Conservation (phyloP, 1,140 invertebrate genomes). For the Babylonia areolata region DNA sequence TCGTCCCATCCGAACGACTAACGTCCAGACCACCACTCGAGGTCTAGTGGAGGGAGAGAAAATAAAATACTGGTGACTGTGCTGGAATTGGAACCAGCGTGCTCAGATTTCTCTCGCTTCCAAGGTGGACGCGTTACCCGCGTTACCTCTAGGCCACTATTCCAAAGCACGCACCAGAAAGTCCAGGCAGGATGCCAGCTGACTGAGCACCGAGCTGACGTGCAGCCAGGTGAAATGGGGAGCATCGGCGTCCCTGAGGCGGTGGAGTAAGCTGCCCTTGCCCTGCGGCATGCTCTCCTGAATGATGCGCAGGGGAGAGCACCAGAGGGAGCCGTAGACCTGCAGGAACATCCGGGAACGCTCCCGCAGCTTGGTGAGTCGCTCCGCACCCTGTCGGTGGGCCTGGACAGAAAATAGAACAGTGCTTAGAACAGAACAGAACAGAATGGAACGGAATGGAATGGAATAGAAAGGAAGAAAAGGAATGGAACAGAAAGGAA, state of each 20-base stretch:
- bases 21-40: too few relatives aligned
- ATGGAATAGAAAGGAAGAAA: too few relatives aligned
- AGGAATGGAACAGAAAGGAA: too few relatives aligned
- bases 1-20: too few relatives aligned
- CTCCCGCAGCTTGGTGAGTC: neutral
- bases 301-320: neutral
- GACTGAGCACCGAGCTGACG: neutral
- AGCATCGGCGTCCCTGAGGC: neutral
- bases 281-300: constrained; percentile 14
- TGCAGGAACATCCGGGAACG: neutral
- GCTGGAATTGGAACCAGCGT: too few relatives aligned
- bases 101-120: too few relatives aligned
- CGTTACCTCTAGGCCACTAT: too few relatives aligned
- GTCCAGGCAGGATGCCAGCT: neutral
- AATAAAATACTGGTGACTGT: too few relatives aligned
- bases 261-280: neutral
- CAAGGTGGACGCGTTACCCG: too few relatives aligned
- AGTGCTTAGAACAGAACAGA: too few relatives aligned
- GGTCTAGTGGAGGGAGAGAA: too few relatives aligned
- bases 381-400: neutral
- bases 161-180: neutral
- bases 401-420: neutral
- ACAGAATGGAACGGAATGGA: too few relatives aligned
- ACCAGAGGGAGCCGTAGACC: neutral
- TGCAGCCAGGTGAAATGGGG: neutral